phyloP scores from a whole-genome alignment of 2,113 vertebrate genomes.

The Bujurquina vittata region DNA sequence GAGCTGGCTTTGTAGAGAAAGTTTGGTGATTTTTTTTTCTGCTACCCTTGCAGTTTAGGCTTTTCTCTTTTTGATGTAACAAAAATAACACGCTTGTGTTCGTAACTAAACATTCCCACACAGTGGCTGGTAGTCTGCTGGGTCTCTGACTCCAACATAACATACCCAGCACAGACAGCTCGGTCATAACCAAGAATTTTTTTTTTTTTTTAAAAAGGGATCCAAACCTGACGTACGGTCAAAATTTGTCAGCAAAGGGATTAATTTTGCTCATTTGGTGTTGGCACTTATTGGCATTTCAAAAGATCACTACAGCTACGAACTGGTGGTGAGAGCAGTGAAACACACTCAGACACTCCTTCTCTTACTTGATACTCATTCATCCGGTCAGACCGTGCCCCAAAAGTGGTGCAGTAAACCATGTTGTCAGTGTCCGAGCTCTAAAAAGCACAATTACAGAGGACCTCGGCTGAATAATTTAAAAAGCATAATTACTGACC shows the following conservation, averaged over 20 bases:
- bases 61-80: conserved; percentile 74
- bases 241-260: conserved; percentile 38
- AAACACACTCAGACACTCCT: conserved; percentile 44
- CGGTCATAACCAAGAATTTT: conserved; percentile 80
- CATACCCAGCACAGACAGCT: conserved; percentile 84
- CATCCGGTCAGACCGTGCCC: conserved; percentile 68
- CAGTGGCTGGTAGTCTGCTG: conserved; percentile 84
- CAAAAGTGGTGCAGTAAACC: conserved; percentile 76
- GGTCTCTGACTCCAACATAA: conserved; percentile 83
- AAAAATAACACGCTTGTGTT: conserved; percentile 97
- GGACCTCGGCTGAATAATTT: conserved; percentile 84
- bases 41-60: conserved; percentile 72
- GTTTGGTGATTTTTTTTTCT: conserved; percentile 68
- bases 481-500: conserved; percentile 87
- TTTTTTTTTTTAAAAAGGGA: too few species aligned
- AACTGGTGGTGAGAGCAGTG: conserved; percentile 24
- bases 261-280: conserved; percentile 32
- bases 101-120: conserved; percentile 99
- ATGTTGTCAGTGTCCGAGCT: conserved; percentile 79
- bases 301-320: neutral
- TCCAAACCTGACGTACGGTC: conserved; percentile 22
- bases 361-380: conserved; percentile 44
- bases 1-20: conserved; percentile 64
- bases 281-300: neutral
- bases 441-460: conserved; percentile 86